A percentile compares a stretch with the other conserved stretches of the same genome.
Conservation (phyloP, 2,888 invertebrate species). For the Drosophila vallismaia region DNA sequence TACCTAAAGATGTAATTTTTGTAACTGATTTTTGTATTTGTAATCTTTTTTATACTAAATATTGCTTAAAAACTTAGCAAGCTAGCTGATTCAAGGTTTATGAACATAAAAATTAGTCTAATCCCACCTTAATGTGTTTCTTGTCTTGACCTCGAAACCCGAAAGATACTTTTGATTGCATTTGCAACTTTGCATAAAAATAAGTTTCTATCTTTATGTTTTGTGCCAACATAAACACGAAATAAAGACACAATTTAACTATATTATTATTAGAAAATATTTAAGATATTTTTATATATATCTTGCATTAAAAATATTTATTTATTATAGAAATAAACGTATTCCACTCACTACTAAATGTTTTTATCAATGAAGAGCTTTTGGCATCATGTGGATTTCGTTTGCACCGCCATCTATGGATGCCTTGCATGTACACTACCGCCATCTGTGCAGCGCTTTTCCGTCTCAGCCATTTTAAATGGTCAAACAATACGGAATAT, state of each 20-base stretch:
- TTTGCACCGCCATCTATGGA: slow-evolving; percentile 55
- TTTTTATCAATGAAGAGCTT: slow-evolving; percentile 48
- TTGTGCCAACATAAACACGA: too few species aligned
- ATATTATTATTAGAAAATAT: background rate
- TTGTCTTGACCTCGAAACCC: background rate
- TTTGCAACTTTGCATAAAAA: background rate
- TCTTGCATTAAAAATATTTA: background rate
- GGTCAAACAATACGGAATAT: background rate
- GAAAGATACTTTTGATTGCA: background rate
- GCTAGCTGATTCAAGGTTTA: background rate
- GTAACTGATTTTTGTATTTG: background rate
- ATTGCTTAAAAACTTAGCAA: background rate
- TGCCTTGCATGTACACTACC: slow-evolving; percentile 4
- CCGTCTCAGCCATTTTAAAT: background rate
- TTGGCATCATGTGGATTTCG: slow-evolving; percentile 49
- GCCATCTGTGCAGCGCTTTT: slow-evolving; percentile 62
- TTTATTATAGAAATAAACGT: background rate
- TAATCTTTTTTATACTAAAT: background rate
- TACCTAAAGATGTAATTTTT: background rate
- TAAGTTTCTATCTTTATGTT: too few species aligned
- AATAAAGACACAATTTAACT: too few species aligned
- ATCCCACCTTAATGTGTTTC: slow-evolving; percentile 1
- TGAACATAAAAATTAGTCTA: background rate
- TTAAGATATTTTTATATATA: background rate
- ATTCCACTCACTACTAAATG: background rate